These are phyloP conservation scores for Aphelenchoides besseyi DNA, from an alignment of 1,140 invertebrate species.

Conservation along the genomic window DNA sequence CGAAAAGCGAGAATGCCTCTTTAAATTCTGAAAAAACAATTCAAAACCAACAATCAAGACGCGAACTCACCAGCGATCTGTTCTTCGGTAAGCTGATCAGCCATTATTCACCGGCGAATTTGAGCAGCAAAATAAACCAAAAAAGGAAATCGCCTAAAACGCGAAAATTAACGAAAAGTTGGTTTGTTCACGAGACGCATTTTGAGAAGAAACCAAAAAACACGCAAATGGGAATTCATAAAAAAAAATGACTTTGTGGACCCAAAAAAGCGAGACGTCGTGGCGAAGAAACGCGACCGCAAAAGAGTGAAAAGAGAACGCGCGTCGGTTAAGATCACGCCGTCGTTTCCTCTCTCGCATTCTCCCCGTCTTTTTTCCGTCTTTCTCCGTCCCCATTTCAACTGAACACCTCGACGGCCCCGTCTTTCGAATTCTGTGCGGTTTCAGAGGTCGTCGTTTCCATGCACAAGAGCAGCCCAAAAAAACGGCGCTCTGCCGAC, in stretches of 20 bases:
- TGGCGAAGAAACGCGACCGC: not conserved
- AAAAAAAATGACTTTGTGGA: not conserved
- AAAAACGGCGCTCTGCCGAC: no score
- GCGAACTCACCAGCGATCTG: constrained; percentile 59
- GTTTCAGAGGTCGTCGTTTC: not conserved
- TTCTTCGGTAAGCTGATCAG: constrained; percentile 62
- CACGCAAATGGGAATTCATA: constrained; percentile 2
- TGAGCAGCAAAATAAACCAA: not conserved
- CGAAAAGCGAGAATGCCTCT: constrained; percentile 97
- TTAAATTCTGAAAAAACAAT: constrained; percentile 80
- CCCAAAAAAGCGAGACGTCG: not conserved
- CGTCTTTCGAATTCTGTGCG: not conserved
- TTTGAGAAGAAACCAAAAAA: not conserved
- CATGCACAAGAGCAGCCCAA: no score
- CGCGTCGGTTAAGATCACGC: no score
- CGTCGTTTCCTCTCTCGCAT: not conserved
- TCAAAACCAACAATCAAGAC: constrained; percentile 2
- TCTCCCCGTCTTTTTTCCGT: not conserved
- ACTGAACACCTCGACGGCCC: not conserved
- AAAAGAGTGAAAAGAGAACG: not conserved
- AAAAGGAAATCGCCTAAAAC: not conserved
- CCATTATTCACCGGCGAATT: constrained; percentile 44
- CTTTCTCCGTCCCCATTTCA: not conserved
- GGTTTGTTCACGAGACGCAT: not conserved
- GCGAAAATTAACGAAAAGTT: not conserved